Base-by-base conservation (phyloP, 2,888 invertebrate species). In the Chrysotoxum bicinctum region DNA sequence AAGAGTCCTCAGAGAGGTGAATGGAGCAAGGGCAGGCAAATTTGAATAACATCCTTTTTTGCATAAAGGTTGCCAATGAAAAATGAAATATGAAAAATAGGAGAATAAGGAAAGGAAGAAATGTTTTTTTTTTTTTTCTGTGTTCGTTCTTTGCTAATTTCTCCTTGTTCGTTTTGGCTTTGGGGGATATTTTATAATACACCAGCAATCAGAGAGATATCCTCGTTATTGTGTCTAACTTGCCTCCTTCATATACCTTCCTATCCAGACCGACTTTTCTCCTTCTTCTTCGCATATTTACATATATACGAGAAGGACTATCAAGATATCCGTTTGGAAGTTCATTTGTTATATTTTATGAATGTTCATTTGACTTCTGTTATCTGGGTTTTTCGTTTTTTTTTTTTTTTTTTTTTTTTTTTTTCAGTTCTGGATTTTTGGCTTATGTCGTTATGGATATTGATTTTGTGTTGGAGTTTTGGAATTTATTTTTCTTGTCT, bases 171-270 rank as follows among this genome's bases (percentile, higher is more conserved):
- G 43, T 70, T 75, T 48, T 3, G 23, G 56, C 69, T 62, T 40
- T 64, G 37, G 70, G 70, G 58, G 58, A 40, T 76, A 77, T 76
- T 77, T 81, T 66, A 76, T 77, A 77, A 60, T 58, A 50, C 23
- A 50, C 23, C 66, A 72, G 70, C 81, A 81, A 81, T 81, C 81
- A 81, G 62, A 64, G 45, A 81, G 70, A 81, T 81, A 81, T 76
- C 76, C 64, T 76, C 43, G 69, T 69, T 75, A 69, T 69, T 80
- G 81, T 76, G 70, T 70, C 62, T 48, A 48, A 56, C 69, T 70
- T 81, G 23, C 40, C n/a, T 74, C 40, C 23, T 48, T 43, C 43
- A n/a, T n/a, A n/a, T n/a, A n/a, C n/a, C 7, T 26, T 26, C 4
- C 12, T 14, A 35, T 3, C 56, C 12, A 32, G 52, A 56, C 56